These are phyloP conservation scores for Rachycentron canadum DNA, from an alignment of 2,797 vertebrate genomes.

Conservation along the genomic window DNA sequence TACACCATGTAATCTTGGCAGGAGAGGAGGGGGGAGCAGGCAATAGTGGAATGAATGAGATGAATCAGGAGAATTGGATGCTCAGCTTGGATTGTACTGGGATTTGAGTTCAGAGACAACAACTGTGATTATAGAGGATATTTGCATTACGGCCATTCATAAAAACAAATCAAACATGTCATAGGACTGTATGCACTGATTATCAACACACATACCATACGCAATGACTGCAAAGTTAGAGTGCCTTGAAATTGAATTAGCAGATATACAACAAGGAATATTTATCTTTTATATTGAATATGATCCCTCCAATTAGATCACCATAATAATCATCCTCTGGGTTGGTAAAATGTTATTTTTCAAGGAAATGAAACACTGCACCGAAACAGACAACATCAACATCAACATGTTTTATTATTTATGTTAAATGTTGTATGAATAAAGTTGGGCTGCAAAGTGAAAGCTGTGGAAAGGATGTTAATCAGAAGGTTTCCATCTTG, in stretches of 20 bases:
- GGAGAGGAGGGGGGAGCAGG: slow-evolving; percentile 17
- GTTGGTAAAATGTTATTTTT: slow-evolving; percentile 47
- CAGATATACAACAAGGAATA: slow-evolving; percentile 3
- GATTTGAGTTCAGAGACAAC: slow-evolving; percentile 36
- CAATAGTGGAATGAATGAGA: slow-evolving; percentile 67
- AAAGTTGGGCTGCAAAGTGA: slow-evolving; percentile 44
- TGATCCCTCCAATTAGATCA: slow-evolving; percentile 13
- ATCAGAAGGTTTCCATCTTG: slow-evolving; percentile 65
- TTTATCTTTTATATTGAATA: slow-evolving; percentile 17
- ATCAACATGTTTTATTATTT: slow-evolving; percentile 55
- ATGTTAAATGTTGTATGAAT: slow-evolving; percentile 58
- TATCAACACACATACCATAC: not conserved
- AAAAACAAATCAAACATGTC: slow-evolving; percentile 16
- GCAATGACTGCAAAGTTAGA: not conserved
- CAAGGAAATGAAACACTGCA: slow-evolving; percentile 46
- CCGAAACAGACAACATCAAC: slow-evolving; percentile 20
- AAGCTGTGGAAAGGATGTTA: slow-evolving; percentile 45
- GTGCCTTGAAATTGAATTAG: slow-evolving; percentile 10
- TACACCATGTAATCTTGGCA: slow-evolving; percentile 76
- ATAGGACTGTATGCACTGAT: not conserved
- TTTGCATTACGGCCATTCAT: slow-evolving; percentile 16
- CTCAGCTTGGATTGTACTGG: slow-evolving; percentile 29
- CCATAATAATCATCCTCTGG: slow-evolving; percentile 1
- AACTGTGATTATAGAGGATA: slow-evolving; percentile 20
- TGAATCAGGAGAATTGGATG: slow-evolving; percentile 77